phyloP scores from a whole-genome alignment of 2,113 vertebrate species.

The Melanocharis versteri region DNA sequence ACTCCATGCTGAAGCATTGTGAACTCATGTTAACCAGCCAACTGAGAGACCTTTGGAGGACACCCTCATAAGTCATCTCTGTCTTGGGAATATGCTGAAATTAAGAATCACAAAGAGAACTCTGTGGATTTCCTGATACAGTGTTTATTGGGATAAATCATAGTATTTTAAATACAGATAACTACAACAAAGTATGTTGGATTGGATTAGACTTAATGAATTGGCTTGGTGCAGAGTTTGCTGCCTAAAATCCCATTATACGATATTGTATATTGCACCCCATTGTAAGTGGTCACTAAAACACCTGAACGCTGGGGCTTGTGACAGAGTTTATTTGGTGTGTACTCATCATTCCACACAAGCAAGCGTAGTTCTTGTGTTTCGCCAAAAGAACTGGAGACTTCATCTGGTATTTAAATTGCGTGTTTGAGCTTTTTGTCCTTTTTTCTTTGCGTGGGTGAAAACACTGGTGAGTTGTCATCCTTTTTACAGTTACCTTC shows the following conservation, averaged over 20 bases:
- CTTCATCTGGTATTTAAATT: neutral
- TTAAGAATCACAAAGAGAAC: neutral
- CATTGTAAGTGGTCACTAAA: neutral
- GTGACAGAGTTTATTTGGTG: neutral
- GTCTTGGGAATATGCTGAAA: neutral
- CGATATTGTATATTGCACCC: fast-evolving
- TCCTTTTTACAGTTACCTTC: neutral
- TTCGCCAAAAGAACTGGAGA: neutral
- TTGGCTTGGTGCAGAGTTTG: neutral
- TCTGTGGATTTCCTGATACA: neutral
- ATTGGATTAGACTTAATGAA: neutral
- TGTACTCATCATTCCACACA: neutral
- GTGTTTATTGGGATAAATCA: neutral
- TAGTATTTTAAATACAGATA: neutral
- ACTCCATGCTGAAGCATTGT: neutral
- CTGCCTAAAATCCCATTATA: neutral
- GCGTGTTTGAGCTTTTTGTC: neutral
- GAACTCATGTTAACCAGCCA: neutral
- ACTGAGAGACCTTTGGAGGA: neutral
- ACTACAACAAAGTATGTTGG: neutral
- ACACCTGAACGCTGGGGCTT: neutral
- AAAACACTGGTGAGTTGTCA: neutral
- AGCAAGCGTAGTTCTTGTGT: fast-evolving
- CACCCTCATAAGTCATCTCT: neutral
- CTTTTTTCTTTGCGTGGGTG: neutral